Conservation (phyloP, 2,113 vertebrate genomes). For the Pseudonaja textilis region DNA sequence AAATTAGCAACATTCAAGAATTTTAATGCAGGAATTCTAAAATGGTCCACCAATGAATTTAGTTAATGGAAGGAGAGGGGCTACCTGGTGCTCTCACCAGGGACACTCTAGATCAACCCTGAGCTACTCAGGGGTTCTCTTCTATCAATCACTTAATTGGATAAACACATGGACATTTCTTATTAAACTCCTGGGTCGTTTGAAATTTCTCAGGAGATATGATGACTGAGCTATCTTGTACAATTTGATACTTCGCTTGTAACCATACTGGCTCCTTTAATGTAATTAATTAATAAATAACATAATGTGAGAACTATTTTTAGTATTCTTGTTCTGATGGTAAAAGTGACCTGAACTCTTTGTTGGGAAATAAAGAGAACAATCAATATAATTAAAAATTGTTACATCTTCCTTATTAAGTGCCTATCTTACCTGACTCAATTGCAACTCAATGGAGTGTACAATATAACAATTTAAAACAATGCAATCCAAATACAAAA, state of each 20-base stretch:
- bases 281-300: not conserved
- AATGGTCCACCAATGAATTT: not conserved
- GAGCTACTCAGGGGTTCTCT: not conserved
- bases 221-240: not conserved
- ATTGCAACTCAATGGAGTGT: not conserved
- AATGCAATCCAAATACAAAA: not conserved
- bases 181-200: not conserved
- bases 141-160: not conserved
- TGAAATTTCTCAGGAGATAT: not conserved
- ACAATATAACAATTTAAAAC: not conserved
- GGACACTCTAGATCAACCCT: not conserved
- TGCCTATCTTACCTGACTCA: not conserved
- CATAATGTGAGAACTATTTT: not conserved
- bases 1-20: not conserved
- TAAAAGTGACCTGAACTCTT: not conserved
- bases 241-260: not conserved
- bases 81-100: not conserved
- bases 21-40: not conserved
- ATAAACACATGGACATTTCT: not conserved
- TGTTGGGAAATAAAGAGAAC: not conserved
- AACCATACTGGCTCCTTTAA: not conserved
- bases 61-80: not conserved
- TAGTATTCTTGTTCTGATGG: not conserved
- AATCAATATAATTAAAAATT: not conserved
- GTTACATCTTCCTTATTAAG: not conserved